These are phyloP conservation scores for Chaetura pelagica DNA, from an alignment of 2,113 vertebrate genomes.

Conservation along the genomic window DNA sequence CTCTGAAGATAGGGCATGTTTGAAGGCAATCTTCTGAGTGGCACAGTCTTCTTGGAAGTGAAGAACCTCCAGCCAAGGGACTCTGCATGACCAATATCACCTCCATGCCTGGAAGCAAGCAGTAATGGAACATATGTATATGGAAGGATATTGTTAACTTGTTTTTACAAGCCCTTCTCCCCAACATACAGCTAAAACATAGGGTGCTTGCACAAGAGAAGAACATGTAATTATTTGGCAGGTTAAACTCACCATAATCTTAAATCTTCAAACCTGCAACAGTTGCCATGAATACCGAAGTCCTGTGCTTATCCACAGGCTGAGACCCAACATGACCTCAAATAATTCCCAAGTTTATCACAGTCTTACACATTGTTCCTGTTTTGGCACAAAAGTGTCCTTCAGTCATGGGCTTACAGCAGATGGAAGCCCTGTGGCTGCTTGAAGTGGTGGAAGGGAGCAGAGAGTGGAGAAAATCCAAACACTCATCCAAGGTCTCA, in stretches of 20 bases:
- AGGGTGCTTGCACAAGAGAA: neutral
- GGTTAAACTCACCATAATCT: neutral
- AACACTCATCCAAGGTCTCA: neutral
- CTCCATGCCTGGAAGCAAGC: too few species aligned
- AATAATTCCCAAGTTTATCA: neutral
- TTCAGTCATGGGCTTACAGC: neutral
- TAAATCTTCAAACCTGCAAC: neutral
- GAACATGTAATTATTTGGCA: neutral
- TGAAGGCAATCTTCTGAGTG: too few species aligned
- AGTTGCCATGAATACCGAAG: neutral
- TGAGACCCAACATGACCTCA: rapidly evolving
- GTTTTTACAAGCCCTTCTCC: neutral
- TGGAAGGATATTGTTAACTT: too few species aligned
- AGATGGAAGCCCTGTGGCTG: neutral
- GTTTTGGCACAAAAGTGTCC: neutral
- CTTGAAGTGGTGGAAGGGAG: neutral
- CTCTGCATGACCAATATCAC: too few species aligned
- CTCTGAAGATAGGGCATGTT: too few species aligned
- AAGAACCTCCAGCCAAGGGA: too few species aligned
- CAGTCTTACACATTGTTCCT: neutral
- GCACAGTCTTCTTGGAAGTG: too few species aligned
- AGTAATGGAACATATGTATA: too few species aligned
- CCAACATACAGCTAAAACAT: neutral
- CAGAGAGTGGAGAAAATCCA: rapidly evolving
- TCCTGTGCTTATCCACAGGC: neutral